Percentiles rank a stretch among this genome's conserved stretches.
Evolutionary conservation across 2,113 vertebrate genomes (phyloP).

Genomic region (Melanostigma gelatinosum): DNA sequence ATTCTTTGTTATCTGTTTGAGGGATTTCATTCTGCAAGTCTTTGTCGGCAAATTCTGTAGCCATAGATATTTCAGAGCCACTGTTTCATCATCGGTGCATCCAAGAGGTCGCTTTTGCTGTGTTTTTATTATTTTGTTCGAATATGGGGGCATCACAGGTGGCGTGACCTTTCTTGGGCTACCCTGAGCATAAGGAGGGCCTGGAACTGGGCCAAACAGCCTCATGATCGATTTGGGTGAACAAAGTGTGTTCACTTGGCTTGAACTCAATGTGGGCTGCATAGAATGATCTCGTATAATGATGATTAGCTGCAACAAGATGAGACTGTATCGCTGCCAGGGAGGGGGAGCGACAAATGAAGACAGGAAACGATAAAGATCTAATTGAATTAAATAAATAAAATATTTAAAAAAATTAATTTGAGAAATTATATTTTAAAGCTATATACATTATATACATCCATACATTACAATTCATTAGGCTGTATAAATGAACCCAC

Average conservation of each 20-base stretch:
- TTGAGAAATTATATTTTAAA: no score
- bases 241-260: background rate
- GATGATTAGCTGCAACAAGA: background rate
- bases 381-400: no score
- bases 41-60: background rate
- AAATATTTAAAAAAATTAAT: no score
- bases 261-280: background rate
- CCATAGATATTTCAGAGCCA: background rate
- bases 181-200: background rate
- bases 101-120: background rate
- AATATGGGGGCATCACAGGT: background rate
- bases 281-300: background rate
- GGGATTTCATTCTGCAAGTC: background rate
- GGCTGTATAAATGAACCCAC: no score
- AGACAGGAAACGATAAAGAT: no score
- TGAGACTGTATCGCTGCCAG: no score
- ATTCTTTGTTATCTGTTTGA: no score
- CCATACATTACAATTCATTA: no score
- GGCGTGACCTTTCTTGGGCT: background rate
- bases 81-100: background rate
- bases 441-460: no score
- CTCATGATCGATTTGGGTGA: background rate
- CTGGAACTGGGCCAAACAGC: no score
- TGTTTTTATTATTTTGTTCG: background rate
- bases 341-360: no score